Evolutionary conservation across 1,140 invertebrate species (phyloP).

Genomic region (Psix sp.): DNA sequence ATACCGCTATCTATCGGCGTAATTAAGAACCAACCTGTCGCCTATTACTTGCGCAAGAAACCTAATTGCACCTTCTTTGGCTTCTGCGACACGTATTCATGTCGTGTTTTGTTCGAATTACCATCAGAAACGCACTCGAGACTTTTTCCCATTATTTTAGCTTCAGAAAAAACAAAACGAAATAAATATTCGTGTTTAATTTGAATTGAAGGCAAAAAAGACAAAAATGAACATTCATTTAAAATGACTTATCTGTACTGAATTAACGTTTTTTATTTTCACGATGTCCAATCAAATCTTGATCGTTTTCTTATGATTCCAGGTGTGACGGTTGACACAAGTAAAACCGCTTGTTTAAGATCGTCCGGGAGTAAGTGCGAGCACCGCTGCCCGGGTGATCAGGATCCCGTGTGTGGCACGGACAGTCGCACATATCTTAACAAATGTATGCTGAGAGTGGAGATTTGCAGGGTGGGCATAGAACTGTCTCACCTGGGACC

Average conservation of each 20-base stretch:
- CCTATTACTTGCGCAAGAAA: conserved; percentile 49
- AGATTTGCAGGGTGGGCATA: conserved; percentile 85
- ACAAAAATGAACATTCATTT: no score
- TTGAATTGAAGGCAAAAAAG: no score
- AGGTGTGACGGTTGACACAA: conserved; percentile 80
- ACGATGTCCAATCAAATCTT: no score
- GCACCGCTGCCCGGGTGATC: conserved; percentile 86
- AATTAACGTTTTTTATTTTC: no score
- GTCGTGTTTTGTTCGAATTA: no score
- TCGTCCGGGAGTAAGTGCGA: conserved; percentile 87
- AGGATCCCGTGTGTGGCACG: conserved; percentile 92
- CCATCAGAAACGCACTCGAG: no score
- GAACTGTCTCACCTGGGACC: conserved; percentile 87
- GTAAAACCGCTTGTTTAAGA: conserved; percentile 82
- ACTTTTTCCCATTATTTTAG: no score
- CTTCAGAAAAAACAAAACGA: no score
- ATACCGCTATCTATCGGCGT: conserved; percentile 53
- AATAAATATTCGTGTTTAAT: no score
- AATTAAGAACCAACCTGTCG: conserved; percentile 61
- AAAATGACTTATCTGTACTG: no score
- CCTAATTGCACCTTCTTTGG: conserved; percentile 53
- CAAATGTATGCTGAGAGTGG: conserved; percentile 91
- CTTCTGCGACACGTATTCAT: conserved; percentile 47
- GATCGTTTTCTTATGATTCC: conserved; percentile 18
- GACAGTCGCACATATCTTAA: conserved; percentile 94